Base-by-base conservation (phyloP, 2,113 vertebrate species). In the Vanacampus margaritifer region DNA sequence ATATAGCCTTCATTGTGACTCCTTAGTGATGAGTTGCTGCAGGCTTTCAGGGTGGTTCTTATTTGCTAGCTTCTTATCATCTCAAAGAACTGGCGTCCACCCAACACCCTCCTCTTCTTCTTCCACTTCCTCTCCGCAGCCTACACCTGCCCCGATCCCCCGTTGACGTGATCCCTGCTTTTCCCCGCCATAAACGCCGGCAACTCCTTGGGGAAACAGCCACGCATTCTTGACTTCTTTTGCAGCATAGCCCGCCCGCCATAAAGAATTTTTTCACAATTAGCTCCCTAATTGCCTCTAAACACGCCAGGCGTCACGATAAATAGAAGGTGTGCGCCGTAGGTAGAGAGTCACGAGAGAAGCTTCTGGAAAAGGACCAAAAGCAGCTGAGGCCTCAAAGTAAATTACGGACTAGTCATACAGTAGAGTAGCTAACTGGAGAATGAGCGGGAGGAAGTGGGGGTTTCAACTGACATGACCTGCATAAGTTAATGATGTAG, bases 201-300 rank as follows among this genome's bases (percentile, higher is more conserved):
- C 92, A 93, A 89, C 90, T 91, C 90, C 88, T 89, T 67, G 72
- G 80, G 82, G 89, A 89, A 90, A 91, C 90, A 92, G 87, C 89
- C 84, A 88, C 86, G 85, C 86, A 79, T 83, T 89, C 80, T 86
- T 77, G 82, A 86, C 87, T 89, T 91, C 91, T 56, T 28, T 89
- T 51, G 16, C 26, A 14, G 54, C 54, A 32, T 32, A 57, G 7
- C 58, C 83, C 10, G 88, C 88, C 83, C 84, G 68, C 73, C 88
- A 82, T 85, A 89, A 88, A 79, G 83, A 89, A 86, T 89, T 84
- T 82, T 57, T 82, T 82, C 73, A 89, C 89, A 91, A 92, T 92
- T 91, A 92, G 85, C 83, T 87, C 67, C 85, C 88, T 92, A 92
- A 93, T 92, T 91, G 90, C 84, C 76, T 88, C 87, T 90, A 89